Base-by-base conservation (phyloP, 2,113 vertebrate species). In the Macroglossus sobrinus region DNA sequence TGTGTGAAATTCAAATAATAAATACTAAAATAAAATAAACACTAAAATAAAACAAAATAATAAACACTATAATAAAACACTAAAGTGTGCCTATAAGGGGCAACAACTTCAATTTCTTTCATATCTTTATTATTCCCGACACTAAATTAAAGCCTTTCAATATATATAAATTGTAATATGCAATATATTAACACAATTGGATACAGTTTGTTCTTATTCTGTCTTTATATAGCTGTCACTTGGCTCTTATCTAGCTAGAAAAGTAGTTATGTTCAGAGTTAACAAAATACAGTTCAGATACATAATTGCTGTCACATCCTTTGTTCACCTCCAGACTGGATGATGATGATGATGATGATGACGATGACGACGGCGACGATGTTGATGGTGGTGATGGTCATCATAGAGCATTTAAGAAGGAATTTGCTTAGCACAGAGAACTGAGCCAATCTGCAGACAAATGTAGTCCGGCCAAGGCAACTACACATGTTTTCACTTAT, bases 371-470 rank as follows among this genome's bases (percentile, higher is more conserved):
- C 1, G 15, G 16, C 2, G 45, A 45, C 11, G 45, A 10, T 47
- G 45, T 1, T 47, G 43, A n/a, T 19, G 26, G 40, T 4, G 7
- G 24, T 11, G 26, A 43, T 10, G 28, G 63, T 50, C 50, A 78
- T 66, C 64, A 69, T 0, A 30, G 47, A 45, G 30, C 64, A 7
- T 18, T 82, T 59, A 47, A 45, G 53, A 33, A 95, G 45, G 30
- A 97, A 90, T 93, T 4, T 89, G 61, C 78, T 97, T 71, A 91
- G n/a, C 50, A 79, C 16, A 75, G 69, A 92, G 45, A 93, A 91
- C 7, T 19, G 28, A 81, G 55, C 66, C 59, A 76, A 55, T 66
- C 55, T 84, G 78, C 35, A 97, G n/a, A 74, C 5, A 38, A 47
- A 89, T 76, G 3, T 10, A 59, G 47, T 47, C 75, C 88, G 88